Evolutionary conservation across 2,113 vertebrate genomes (phyloP).

Genomic region (Passer domesticus): DNA sequence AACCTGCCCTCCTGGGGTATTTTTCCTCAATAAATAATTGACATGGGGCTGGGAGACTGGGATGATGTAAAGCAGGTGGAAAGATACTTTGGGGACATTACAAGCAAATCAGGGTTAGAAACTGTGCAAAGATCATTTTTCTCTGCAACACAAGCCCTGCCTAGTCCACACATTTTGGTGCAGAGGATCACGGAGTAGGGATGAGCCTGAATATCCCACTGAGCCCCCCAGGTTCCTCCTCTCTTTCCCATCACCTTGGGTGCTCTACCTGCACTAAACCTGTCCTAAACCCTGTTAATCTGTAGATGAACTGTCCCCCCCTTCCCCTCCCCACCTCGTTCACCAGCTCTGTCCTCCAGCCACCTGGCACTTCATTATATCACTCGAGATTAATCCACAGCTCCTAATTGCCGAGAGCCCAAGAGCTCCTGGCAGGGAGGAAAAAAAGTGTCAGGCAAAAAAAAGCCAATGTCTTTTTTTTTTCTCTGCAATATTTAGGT

Average conservation of each 20-base stretch:
- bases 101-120: neutral
- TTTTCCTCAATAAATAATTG: neutral
- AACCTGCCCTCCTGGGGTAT: neutral
- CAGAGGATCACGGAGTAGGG: neutral
- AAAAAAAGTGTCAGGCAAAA: neutral
- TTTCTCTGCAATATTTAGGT: neutral
- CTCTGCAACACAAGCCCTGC: neutral
- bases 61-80: neutral
- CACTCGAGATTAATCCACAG: conserved; percentile 11
- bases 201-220: neutral
- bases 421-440: conserved; percentile 4
- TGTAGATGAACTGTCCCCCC: neutral
- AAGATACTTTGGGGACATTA: neutral
- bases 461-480: neutral
- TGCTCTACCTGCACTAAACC: neutral
- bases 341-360: neutral
- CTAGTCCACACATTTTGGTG: accelerated
- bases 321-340: neutral
- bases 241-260: neutral
- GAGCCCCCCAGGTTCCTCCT: neutral
- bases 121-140: neutral
- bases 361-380: neutral
- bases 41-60: accelerated
- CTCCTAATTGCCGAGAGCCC: neutral
- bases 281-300: neutral